Percentiles rank a stretch among this genome's conserved stretches.
phyloP scores from a whole-genome alignment of 92 coral and sea anemone genomes.

The Plumapathes pennacea region DNA sequence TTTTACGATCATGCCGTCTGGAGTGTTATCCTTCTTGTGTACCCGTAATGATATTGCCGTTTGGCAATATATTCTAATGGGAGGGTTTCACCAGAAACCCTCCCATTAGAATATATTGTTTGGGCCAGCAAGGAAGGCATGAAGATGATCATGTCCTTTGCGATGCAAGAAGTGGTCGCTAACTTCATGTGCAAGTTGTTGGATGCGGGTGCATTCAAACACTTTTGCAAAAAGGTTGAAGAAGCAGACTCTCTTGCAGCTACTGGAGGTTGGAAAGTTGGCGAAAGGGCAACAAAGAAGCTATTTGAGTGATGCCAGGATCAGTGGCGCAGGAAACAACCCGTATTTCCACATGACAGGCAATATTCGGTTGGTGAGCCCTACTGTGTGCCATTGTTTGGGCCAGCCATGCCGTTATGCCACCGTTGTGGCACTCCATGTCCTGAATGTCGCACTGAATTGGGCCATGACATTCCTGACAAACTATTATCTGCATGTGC shows the following conservation, averaged over 20 bases:
- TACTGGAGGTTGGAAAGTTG: slow-evolving; percentile 5
- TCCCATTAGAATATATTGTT: too few relatives aligned
- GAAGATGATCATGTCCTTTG: too few relatives aligned
- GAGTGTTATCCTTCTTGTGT: too few relatives aligned
- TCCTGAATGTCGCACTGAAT: slow-evolving; percentile 36
- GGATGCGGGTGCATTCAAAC: slow-evolving; percentile 6
- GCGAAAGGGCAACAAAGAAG: background rate
- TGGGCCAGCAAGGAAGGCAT: too few relatives aligned
- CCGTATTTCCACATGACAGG: background rate
- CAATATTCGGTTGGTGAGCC: slow-evolving; percentile 6
- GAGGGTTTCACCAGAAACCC: too few relatives aligned
- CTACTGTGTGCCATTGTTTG: slow-evolving; percentile 12
- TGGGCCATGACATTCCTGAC: slow-evolving; percentile 5
- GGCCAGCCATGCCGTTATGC: slow-evolving; percentile 29
- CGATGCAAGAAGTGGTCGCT: background rate
- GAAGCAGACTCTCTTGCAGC: background rate
- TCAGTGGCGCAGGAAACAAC: slow-evolving; percentile 2
- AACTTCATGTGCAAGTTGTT: background rate
- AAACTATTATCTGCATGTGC: slow-evolving; percentile 29
- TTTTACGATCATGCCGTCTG: too few relatives aligned
- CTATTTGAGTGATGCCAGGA: background rate
- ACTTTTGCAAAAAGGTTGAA: background rate
- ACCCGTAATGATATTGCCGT: too few relatives aligned
- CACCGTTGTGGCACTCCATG: slow-evolving; percentile 41
- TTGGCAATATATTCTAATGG: too few relatives aligned